phyloP scores from a whole-genome alignment of 2,888 invertebrate genomes.

The Theristus sp. region DNA sequence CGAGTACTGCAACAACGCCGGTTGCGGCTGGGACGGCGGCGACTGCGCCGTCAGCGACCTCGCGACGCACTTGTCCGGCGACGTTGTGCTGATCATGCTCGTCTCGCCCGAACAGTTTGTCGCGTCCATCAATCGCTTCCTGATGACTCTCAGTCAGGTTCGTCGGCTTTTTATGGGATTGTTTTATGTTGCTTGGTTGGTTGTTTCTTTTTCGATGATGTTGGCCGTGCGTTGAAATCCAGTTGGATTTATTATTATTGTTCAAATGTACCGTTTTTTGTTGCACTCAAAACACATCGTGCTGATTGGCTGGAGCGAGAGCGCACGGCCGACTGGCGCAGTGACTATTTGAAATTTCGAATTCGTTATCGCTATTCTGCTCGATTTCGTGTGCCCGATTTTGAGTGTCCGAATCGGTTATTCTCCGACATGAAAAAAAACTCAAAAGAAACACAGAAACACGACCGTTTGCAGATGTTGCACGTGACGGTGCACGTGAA shows the following conservation, averaged over 20 bases:
- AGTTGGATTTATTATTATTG: no score
- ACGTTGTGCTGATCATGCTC: slow-evolving; percentile 15
- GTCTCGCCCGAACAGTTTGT: slow-evolving; percentile 12
- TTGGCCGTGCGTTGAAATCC: no score
- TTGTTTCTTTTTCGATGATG: not conserved
- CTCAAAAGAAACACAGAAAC: no score
- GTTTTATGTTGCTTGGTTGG: not conserved
- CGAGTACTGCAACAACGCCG: slow-evolving; percentile 81
- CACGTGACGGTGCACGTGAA: slow-evolving; percentile 15
- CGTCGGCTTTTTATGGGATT: not conserved
- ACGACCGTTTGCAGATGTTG: slow-evolving; percentile 6
- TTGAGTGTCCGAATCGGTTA: no score
- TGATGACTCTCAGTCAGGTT: slow-evolving; percentile 13
- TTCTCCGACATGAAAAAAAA: no score
- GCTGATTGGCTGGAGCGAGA: no score
- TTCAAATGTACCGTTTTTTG: no score
- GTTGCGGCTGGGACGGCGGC: slow-evolving; percentile 92
- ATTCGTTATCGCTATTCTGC: no score
- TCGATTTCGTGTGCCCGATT: no score
- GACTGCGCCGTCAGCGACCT: slow-evolving; percentile 46
- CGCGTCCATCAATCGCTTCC: slow-evolving; percentile 10
- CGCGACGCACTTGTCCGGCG: slow-evolving; percentile 9
- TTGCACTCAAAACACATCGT: no score
- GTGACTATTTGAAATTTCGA: no score
- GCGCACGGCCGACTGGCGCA: no score